Percentiles rank a stretch among this genome's conserved stretches.
Evolutionary conservation across 2,888 invertebrate genomes (phyloP).

Genomic region (Ichneumoninae sp.): DNA sequence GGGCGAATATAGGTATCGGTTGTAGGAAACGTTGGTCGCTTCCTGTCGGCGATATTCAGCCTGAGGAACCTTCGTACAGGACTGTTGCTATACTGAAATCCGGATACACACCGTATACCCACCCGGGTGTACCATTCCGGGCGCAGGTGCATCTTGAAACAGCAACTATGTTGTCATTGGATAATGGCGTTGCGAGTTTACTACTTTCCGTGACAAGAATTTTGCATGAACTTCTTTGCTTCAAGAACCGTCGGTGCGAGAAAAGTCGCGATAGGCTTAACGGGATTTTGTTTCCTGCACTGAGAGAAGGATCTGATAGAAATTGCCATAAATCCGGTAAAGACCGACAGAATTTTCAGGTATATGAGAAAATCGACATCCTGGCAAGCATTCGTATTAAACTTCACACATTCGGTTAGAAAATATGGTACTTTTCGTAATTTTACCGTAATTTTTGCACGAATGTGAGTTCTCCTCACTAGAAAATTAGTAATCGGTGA

Average conservation of each 20-base stretch:
- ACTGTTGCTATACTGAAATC: slow-evolving; percentile 73
- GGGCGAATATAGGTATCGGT: slow-evolving; percentile 58
- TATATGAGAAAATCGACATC: too few species aligned
- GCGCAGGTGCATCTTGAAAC: slow-evolving; percentile 55
- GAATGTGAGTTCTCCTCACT: too few species aligned
- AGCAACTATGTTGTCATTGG: slow-evolving; percentile 47
- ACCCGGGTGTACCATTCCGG: slow-evolving; percentile 56
- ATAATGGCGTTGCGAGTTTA: slow-evolving; percentile 47
- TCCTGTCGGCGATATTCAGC: slow-evolving; percentile 60
- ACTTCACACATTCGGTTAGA: neutral
- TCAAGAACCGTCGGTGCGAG: neutral
- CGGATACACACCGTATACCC: slow-evolving; percentile 63
- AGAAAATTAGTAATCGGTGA: too few species aligned
- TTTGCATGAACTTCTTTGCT: slow-evolving; percentile 3
- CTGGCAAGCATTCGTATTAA: too few species aligned
- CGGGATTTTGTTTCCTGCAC: neutral
- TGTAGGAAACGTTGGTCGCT: slow-evolving; percentile 74
- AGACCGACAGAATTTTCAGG: too few species aligned
- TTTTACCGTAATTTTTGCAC: too few species aligned
- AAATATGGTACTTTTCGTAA: neutral
- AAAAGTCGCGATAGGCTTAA: neutral
- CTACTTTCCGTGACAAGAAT: slow-evolving; percentile 12
- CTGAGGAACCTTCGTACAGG: slow-evolving; percentile 43
- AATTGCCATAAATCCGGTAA: too few species aligned
- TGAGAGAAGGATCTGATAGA: too few species aligned